A percentile compares a stretch with the other conserved stretches of the same genome.
Conservation (phyloP, 2,113 vertebrate species). For the Lamprologus speciosus region DNA sequence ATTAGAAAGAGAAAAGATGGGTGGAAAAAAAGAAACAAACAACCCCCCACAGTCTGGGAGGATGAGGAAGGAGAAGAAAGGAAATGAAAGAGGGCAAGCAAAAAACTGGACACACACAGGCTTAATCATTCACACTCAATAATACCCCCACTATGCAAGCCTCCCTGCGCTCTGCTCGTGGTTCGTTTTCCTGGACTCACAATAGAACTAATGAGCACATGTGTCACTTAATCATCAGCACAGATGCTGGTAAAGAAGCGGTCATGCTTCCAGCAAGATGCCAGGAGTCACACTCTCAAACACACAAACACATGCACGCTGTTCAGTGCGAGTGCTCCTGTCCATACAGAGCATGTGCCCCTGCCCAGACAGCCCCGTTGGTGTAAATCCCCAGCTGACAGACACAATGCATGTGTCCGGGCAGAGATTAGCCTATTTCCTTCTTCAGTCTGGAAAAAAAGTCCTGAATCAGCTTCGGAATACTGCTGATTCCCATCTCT, state of each 20-base stretch:
- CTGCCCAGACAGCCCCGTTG: constrained; percentile 29
- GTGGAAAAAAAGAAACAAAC: background rate
- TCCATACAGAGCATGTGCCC: background rate
- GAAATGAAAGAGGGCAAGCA: background rate
- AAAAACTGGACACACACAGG: background rate
- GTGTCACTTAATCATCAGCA: constrained; percentile 35
- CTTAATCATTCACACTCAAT: constrained; percentile 19
- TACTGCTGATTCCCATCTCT: constrained; percentile 57
- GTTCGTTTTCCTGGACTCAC: constrained; percentile 23
- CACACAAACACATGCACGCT: background rate
- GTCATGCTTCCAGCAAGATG: constrained; percentile 29
- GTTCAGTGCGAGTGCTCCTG: background rate
- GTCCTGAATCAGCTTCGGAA: constrained; percentile 52
- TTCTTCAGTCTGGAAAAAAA: constrained; percentile 18
- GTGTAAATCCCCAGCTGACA: constrained; percentile 52
- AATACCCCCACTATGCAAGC: background rate
- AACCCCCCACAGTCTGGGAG: background rate
- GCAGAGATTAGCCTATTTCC: constrained; percentile 46
- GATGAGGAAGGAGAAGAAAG: background rate
- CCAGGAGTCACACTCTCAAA: background rate
- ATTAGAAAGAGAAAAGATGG: background rate
- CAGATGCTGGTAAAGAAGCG: constrained; percentile 39
- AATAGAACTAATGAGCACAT: constrained; percentile 37
- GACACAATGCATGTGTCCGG: constrained; percentile 32
- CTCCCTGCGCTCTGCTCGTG: background rate